Evolutionary conservation across 2,797 vertebrate genomes (phyloP), one percentile per base, ranked within the genome.

Genomic region (Crocodylus rhombifer): DNA sequence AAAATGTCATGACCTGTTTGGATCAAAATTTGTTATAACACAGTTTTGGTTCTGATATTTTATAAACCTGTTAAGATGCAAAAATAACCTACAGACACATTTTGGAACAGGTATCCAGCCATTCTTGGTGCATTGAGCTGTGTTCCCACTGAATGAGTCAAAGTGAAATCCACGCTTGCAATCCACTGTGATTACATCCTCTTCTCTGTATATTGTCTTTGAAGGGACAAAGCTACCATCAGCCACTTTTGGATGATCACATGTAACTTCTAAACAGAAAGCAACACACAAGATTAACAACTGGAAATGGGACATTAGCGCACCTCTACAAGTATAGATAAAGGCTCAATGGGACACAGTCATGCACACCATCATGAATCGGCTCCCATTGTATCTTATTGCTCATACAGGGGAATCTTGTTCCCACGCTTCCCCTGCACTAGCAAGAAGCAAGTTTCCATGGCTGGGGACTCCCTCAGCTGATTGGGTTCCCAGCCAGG

Each of bases 91-190:
- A 98, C 97, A 21, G 18, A 58, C 14, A 79, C 98, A 98, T 14
- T 15, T 77, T 30, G 98, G 97, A 4, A 63, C 6, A 64, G 98
- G 97, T 4, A 63, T 1, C 98, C 97, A 98, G 73, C 96, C 96
- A 4, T 2, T 36, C 6, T 1, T 51, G 2, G 97, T 97, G 80
- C 97, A 98, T n/a, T 25, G 77, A 58, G 90, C 42, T 2, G 2
- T 92, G 5, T 0, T 88, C 62, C 1, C 64, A 13, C 78, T 78
- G 0, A 0, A 0, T 1, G 2, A 2, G n/a, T 51, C 21, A 58
- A 96, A 95, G 61, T 15, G 6, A 79, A 92, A 98, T 4, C 92
- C 96, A 8, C 0, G 0, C 26, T 85, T 65, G 91, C 98, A 98
- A 1, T 3, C 0, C 14, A 96, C 25, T 10, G 2, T 80, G 81